Conservation (phyloP, 23 tunicate species). For the Ascidia mentula region DNA sequence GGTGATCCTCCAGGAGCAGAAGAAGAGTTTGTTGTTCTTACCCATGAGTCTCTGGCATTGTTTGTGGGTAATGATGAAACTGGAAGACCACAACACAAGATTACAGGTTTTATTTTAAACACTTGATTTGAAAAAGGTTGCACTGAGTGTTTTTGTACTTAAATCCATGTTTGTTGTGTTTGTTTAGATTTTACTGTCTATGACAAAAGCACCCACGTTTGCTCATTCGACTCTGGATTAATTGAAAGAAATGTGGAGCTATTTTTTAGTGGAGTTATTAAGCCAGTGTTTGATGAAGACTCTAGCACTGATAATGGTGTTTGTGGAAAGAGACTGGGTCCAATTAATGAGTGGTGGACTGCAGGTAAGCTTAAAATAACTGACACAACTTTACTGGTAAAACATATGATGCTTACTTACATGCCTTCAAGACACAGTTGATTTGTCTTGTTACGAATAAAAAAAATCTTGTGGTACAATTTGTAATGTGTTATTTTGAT, state of each 20-base stretch:
- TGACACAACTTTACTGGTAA: no score
- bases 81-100: constrained; percentile 88
- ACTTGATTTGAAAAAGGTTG: no score
- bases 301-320: constrained; percentile 66
- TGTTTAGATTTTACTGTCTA: constrained; percentile 64
- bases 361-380: constrained; percentile 61
- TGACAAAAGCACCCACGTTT: constrained; percentile 74
- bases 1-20: constrained; percentile 67
- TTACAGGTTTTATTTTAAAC: no score
- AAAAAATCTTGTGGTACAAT: no score
- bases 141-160: no score
- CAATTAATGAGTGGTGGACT: constrained; percentile 91
- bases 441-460: no score
- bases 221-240: constrained; percentile 86
- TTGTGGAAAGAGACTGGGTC: constrained; percentile 65
- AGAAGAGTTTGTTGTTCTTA: constrained; percentile 79
- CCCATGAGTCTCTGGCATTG: constrained; percentile 65
- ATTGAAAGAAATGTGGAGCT: constrained; percentile 79
- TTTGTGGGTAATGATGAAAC: constrained; percentile 95
- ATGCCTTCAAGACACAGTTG: no score
- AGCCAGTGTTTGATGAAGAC: constrained; percentile 82
- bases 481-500: no score
- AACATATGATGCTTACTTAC: no score
- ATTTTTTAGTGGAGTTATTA: constrained; percentile 81
- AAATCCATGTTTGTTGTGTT: no score